Evolutionary conservation across 2,113 vertebrate species (phyloP), one percentile per base, ranked within the genome.

Genomic region (Ailuropoda melanoleuca): DNA sequence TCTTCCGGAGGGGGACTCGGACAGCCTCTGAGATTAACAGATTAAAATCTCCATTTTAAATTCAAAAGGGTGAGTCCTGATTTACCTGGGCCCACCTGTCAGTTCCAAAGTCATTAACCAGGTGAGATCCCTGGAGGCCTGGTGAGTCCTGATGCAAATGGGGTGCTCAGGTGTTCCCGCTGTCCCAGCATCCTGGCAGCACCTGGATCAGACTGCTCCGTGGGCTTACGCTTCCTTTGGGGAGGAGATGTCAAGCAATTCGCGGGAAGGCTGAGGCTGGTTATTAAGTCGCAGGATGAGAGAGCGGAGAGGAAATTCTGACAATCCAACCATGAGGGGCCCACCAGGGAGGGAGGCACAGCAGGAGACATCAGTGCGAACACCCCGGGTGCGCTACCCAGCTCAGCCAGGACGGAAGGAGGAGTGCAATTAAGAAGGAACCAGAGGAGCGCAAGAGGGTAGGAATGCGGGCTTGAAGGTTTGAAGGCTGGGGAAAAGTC

Each of bases 41-140:
- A 56, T 68, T 31, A 46, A 58, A 58, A 70, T 74, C n/a, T 80
- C 66, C 4, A 26, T 60, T 90, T 97, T 74, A 43, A 84, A 95
- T 81, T 82, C 50, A 50, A 60, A 83, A 72, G 43, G 53, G 34
- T 60, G 66, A 82, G 14, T 84, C 80, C 53, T 31, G 68, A 31
- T 84, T 87, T 83, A 24, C 68, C 48, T 60, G 29, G 62, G 15
- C 46, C 66, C 46, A 78, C 64, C 43, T 58, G 72, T 48, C 93
- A 64, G 74, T 46, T 62, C 75, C 21, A 23, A 53, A 34, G 37
- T 82, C 72, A 46, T 77, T 64, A 85, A 85, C 84, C 17, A 31
- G 87, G 53, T 46, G 31, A 53, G 18, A 72, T 56, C 58, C 29
- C 53, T 4, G 6, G 70, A 80, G 15, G 50, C 48, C 82, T 31